These are phyloP conservation scores for Sitobion miscanthi DNA, from an alignment of 1,140 invertebrate species.

Conservation along the genomic window DNA sequence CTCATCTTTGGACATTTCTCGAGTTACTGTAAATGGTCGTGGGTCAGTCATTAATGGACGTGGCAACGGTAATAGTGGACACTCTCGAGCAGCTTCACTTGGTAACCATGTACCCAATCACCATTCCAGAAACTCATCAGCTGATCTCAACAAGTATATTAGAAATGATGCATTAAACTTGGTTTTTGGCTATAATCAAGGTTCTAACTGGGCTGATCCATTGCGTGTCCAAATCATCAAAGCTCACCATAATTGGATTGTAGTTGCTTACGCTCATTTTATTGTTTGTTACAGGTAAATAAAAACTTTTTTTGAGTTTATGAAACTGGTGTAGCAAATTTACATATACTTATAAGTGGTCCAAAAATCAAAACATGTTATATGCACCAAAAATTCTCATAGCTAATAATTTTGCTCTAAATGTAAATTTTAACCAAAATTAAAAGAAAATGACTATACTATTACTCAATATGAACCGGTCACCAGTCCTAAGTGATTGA, in stretches of 20 bases:
- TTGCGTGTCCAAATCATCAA: conserved; percentile 91
- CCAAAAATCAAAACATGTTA: too few relatives aligned
- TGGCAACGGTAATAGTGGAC: conserved; percentile 64
- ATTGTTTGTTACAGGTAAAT: conserved; percentile 88
- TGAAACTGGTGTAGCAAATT: background rate
- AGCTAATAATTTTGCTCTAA: too few relatives aligned
- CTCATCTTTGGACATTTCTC: conserved; percentile 76
- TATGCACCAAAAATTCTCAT: background rate
- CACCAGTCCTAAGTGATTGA: too few relatives aligned
- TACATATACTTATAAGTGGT: too few relatives aligned
- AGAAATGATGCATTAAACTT: conserved; percentile 72
- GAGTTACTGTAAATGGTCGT: conserved; percentile 67
- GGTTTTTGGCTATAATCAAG: conserved; percentile 70
- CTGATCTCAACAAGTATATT: conserved; percentile 78
- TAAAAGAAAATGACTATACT: too few relatives aligned
- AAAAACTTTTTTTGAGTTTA: background rate
- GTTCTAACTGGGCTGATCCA: conserved; percentile 80
- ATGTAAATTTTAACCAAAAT: too few relatives aligned
- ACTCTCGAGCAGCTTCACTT: conserved; percentile 83
- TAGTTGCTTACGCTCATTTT: conserved; percentile 94
- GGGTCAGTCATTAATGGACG: conserved; percentile 57
- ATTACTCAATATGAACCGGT: too few relatives aligned
- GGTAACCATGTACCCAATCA: conserved; percentile 81
- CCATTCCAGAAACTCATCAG: conserved; percentile 79
- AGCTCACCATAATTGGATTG: conserved; percentile 98